A percentile compares a stretch with the other conserved stretches of the same genome.
These are phyloP conservation scores for Dinoponera quadriceps DNA, from an alignment of 1,140 invertebrate species.

Conservation along the genomic window DNA sequence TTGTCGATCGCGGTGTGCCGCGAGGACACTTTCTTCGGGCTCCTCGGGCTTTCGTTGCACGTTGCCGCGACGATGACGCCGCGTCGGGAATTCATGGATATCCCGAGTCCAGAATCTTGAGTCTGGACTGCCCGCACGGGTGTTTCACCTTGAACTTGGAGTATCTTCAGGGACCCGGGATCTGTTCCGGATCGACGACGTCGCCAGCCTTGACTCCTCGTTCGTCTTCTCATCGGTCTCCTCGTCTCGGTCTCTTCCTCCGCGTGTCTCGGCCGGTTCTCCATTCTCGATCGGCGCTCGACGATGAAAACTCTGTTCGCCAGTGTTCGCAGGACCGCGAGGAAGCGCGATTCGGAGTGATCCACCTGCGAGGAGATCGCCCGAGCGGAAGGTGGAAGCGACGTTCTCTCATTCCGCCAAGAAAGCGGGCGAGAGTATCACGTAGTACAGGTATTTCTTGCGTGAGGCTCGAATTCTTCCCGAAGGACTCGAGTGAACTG, in stretches of 20 bases:
- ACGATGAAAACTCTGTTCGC: no score
- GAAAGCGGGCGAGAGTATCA: not conserved
- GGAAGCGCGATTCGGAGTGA: not conserved
- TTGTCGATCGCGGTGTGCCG: no score
- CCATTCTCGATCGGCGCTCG: conserved; percentile 6
- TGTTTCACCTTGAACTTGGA: conserved; percentile 40
- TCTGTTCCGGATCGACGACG: no score
- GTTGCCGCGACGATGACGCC: no score
- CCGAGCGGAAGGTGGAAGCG: not conserved
- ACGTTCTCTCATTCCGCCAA: not conserved
- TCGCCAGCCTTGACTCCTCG: conserved; percentile 58
- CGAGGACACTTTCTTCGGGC: no score
- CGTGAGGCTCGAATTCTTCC: no score
- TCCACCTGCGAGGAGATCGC: not conserved
- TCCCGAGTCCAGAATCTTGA: no score
- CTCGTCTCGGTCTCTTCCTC: conserved; percentile 10
- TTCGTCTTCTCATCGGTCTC: conserved; percentile 33
- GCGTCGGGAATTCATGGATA: no score
- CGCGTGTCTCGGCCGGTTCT: not conserved
- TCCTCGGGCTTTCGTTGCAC: no score
- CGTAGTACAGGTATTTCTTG: not conserved
- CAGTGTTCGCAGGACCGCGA: not conserved
- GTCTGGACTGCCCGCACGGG: conserved; percentile 27
- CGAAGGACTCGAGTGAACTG: no score
- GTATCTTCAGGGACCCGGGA: conserved; percentile 13